Conservation (phyloP, 2,113 vertebrate species). For the Odocoileus hemionus region DNA sequence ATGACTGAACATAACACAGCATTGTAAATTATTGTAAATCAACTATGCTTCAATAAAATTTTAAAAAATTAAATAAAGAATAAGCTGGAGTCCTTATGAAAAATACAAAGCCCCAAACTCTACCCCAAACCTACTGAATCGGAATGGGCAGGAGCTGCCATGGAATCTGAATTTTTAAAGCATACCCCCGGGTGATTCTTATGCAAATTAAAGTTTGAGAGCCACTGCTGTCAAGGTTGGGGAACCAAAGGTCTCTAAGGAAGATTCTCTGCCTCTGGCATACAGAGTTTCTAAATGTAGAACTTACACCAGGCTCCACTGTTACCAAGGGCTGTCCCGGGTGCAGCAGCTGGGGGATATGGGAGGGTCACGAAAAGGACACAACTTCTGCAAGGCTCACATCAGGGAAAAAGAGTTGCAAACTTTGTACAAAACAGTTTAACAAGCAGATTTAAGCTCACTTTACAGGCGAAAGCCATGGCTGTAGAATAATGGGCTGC, state of each 20-base stretch:
- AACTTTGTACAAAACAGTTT: neutral
- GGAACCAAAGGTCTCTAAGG: constrained; percentile 30
- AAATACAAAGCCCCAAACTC: neutral
- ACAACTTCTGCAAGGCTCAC: constrained; percentile 17
- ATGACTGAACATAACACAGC: neutral
- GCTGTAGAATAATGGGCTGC: neutral
- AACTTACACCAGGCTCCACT: neutral
- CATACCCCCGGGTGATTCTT: neutral
- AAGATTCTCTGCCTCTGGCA: constrained; percentile 52
- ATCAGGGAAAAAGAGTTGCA: neutral
- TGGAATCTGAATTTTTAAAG: constrained; percentile 33
- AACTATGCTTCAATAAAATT: neutral
- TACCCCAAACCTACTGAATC: neutral
- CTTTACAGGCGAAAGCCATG: accelerated
- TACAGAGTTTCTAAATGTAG: neutral
- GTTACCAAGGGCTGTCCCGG: neutral
- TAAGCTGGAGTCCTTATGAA: neutral
- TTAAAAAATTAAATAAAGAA: neutral
- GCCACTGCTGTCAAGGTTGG: neutral
- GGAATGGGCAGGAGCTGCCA: neutral
- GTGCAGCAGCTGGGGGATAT: neutral
- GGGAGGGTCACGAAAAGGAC: constrained; percentile 43
- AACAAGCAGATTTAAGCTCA: neutral
- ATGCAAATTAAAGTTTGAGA: constrained; percentile 37
- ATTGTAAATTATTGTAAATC: neutral